Evolutionary conservation across 2,888 invertebrate genomes (phyloP).

Genomic region (Teleiodes luculella): DNA sequence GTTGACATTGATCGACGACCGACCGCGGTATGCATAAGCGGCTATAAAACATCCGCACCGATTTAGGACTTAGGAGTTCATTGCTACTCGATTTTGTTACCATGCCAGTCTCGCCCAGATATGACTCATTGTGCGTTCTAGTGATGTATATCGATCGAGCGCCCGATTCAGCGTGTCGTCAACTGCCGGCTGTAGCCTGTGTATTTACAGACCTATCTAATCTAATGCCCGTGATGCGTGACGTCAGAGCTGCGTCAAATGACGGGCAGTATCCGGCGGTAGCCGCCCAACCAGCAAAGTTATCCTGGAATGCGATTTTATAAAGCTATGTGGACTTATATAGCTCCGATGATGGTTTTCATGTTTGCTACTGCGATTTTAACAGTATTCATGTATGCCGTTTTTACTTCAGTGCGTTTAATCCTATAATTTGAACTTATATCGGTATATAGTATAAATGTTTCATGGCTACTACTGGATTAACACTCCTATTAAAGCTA

Average conservation of each 20-base stretch:
- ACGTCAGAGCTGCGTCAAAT: slow-evolving; percentile 39
- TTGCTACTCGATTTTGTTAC: slow-evolving; percentile 54
- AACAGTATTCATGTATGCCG: too few species aligned
- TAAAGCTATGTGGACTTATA: too few species aligned
- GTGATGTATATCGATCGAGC: slow-evolving; percentile 26
- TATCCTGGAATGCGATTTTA: too few species aligned
- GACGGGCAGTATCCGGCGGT: slow-evolving; percentile 46
- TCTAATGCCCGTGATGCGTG: slow-evolving; percentile 26
- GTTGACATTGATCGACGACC: slow-evolving; percentile 77
- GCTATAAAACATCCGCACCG: slow-evolving; percentile 57
- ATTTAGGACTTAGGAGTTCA: slow-evolving; percentile 64
- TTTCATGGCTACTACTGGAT: too few species aligned
- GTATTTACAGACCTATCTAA: slow-evolving; percentile 6
- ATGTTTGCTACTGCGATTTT: too few species aligned
- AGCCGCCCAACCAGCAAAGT: too few species aligned
- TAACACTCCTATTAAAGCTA: too few species aligned
- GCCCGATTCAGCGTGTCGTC: slow-evolving; percentile 16
- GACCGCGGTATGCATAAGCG: slow-evolving; percentile 51
- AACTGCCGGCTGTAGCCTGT: slow-evolving; percentile 9
- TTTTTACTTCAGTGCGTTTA: too few species aligned
- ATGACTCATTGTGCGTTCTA: slow-evolving; percentile 43
- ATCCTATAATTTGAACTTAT: too few species aligned
- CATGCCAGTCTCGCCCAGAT: slow-evolving; percentile 46
- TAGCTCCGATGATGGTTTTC: too few species aligned
- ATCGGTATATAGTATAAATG: too few species aligned